Percentiles rank a stretch among this genome's conserved stretches.
These are phyloP conservation scores for Cabera pusaria DNA, from an alignment of 2,888 invertebrate genomes.

Conservation along the genomic window DNA sequence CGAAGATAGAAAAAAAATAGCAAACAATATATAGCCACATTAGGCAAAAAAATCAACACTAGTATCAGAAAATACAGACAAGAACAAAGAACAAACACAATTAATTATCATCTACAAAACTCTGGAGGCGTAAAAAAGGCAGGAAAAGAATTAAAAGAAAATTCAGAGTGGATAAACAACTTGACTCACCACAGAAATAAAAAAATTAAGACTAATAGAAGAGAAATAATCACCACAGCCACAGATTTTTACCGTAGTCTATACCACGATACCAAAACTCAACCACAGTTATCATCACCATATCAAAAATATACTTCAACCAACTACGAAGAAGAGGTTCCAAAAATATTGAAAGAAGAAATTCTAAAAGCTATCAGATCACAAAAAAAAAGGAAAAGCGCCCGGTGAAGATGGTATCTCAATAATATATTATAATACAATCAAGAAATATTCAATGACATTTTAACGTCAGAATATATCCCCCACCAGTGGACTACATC, in stretches of 20 bases:
- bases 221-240: no score
- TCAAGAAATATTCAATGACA: neutral
- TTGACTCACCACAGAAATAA: constrained; percentile 10
- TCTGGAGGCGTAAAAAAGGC: no score
- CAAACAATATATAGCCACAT: neutral
- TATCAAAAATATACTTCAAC: neutral
- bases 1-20: neutral
- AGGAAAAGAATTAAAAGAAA: no score
- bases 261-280: neutral
- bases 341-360: constrained; percentile 16
- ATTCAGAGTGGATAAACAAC: constrained; percentile 12
- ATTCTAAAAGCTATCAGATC: constrained; percentile 12
- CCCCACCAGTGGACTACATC: no score
- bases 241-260: constrained; percentile 13
- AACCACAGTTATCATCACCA: neutral
- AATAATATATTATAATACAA: neutral
- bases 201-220: constrained; percentile 12
- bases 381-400: constrained; percentile 18
- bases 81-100: no score
- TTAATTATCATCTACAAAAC: no score
- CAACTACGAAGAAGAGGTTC: constrained; percentile 3
- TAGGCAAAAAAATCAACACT: constrained; percentile 12
- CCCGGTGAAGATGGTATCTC: constrained; percentile 14
- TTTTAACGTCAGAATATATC: no score
- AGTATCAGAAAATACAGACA: no score